phyloP scores from a whole-genome alignment of 2,113 vertebrate genomes.

The Bubo blakistoni region DNA sequence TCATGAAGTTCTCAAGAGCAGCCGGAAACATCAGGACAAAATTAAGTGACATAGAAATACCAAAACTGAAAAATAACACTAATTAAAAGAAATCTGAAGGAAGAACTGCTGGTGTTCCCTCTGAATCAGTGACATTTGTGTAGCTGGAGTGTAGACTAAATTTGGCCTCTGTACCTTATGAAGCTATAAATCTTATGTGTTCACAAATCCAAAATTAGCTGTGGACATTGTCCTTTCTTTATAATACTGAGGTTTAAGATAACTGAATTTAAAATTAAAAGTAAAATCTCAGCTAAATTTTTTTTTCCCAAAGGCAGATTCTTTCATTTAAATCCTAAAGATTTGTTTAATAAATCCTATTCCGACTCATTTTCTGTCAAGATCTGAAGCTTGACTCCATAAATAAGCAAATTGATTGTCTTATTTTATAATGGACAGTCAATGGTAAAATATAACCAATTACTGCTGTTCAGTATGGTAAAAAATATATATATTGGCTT shows the following conservation, averaged over 20 bases:
- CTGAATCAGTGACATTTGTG: neutral
- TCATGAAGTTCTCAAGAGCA: conserved; percentile 1
- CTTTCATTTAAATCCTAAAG: neutral
- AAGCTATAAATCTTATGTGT: neutral
- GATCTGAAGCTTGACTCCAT: neutral
- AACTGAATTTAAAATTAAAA: neutral
- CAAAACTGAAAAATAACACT: neutral
- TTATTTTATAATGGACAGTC: neutral
- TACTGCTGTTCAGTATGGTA: neutral
- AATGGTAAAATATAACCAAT: neutral
- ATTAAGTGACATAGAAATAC: neutral
- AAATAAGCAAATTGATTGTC: neutral
- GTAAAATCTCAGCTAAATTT: neutral
- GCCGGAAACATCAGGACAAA: neutral
- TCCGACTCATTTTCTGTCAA: neutral
- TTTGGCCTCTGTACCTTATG: neutral
- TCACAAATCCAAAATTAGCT: neutral
- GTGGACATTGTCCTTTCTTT: neutral
- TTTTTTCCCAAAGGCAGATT: neutral
- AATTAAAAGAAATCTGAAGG: neutral
- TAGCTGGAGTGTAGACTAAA: neutral
- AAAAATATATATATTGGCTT: neutral
- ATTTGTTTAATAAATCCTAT: neutral
- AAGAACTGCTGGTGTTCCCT: neutral
- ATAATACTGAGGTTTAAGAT: neutral